Conservation (phyloP, 2,113 vertebrate species). For the Phaethornis superciliosus region DNA sequence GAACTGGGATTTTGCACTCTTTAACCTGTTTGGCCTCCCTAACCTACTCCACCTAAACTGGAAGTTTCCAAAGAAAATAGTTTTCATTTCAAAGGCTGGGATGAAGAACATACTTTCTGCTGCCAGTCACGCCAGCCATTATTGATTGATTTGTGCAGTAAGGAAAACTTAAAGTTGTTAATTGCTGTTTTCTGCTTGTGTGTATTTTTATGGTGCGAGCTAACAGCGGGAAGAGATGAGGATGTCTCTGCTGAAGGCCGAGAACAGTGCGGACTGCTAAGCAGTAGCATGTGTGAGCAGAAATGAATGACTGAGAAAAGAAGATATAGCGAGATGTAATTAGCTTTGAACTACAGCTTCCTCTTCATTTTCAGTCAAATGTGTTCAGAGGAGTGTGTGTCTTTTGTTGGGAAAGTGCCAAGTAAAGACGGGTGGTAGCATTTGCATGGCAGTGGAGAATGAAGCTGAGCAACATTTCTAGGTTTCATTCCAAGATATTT, state of each 20-base stretch:
- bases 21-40: constrained; percentile 11
- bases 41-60: background rate
- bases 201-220: constrained; percentile 60
- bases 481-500: constrained; percentile 52
- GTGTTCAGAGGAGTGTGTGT: constrained; percentile 29
- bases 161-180: constrained; percentile 54
- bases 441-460: constrained; percentile 17
- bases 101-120: constrained; percentile 12
- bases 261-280: constrained; percentile 29
- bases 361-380: constrained; percentile 55
- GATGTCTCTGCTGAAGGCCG: constrained; percentile 38
- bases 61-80: constrained; percentile 23
- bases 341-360: constrained; percentile 47
- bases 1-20: background rate
- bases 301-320: constrained; percentile 44
- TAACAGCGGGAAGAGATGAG: constrained; percentile 52
- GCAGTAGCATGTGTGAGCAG: constrained; percentile 45
- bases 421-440: constrained; percentile 11
- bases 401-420: constrained; percentile 6
- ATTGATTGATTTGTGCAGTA: constrained; percentile 44
- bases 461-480: constrained; percentile 37
- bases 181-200: constrained; percentile 59
- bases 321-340: constrained; percentile 30
- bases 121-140: constrained; percentile 55
- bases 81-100: constrained; percentile 25